Evolutionary conservation across 2,888 invertebrate species (phyloP), one percentile per base, ranked within the genome.

Genomic region (Stramonita haemastoma): DNA sequence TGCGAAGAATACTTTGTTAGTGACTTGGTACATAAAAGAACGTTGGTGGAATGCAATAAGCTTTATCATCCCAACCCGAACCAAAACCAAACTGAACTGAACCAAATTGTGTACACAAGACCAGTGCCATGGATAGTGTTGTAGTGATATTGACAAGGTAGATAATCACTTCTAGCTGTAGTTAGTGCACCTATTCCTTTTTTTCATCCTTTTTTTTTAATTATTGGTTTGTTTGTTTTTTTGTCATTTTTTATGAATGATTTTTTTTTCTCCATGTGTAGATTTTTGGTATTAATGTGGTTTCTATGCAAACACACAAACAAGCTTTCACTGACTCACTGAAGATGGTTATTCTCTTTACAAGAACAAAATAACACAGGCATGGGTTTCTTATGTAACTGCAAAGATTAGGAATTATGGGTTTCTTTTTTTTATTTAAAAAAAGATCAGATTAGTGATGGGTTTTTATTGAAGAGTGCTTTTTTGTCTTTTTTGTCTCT

Each of bases 261-360:
- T 5, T 46, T 46, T 8, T 46, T 46, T 46, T 46, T 17, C 2
- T 26, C 1, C 13, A 66, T 56, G n/a, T 66, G 86, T 66, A 66
- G 86, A 60, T 17, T 86, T n/a, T 46, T 86, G 66, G 1, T 29
- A 57, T 46, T 19, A 60, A 15, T 46, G 15, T 84, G 84, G 84
- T 84, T 84, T 57, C 86, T 86, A 86, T 86, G 86, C 86, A 86
- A 86, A 66, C 22, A 66, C 60, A 57, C 29, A 36, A 46, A 83
- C 15, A 83, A 46, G 83, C 83, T 83, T 32, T 34, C 83, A 83
- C 26, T n/a, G 26, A 83, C 36, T 26, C 22, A 46, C 46, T 83
- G 13, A 46, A 46, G 46, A 46, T 46, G 46, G 8, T 46, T 5
- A 46, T 46, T 46, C 46, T 46, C 8, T 5, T 46, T 46, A 46